Conservation (phyloP, 2,797 vertebrate genomes). For the Sitta carolinensis region DNA sequence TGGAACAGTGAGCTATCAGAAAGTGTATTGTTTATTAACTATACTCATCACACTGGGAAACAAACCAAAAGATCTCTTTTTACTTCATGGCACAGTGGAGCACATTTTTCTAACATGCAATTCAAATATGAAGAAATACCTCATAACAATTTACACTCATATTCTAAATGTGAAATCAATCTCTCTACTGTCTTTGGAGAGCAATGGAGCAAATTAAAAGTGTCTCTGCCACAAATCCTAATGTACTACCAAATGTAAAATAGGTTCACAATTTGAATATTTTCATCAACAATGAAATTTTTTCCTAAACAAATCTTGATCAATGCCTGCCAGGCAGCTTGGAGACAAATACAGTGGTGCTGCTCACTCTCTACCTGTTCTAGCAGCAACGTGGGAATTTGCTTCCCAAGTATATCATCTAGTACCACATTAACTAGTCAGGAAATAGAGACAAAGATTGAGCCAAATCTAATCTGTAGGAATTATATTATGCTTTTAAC, state of each 20-base stretch:
- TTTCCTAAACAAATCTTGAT: not conserved
- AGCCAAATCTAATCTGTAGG: not conserved
- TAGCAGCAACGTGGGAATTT: not conserved
- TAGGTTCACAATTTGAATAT: not conserved
- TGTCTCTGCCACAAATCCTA: not conserved
- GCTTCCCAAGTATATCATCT: not conserved
- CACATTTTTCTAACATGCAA: not conserved
- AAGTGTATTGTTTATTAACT: not conserved
- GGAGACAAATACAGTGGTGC: not conserved
- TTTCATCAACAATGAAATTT: not conserved
- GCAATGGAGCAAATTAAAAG: not conserved
- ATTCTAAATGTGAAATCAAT: not conserved
- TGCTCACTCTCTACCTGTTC: not conserved
- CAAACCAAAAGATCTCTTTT: not conserved
- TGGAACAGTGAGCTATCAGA: not conserved
- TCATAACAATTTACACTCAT: not conserved
- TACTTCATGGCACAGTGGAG: not conserved
- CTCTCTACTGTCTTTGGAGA: not conserved
- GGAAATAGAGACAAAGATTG: not conserved
- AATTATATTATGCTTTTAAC: not conserved
- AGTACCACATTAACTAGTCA: not conserved
- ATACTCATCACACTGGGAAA: not conserved
- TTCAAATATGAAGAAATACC: conserved; percentile 2
- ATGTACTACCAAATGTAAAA: not conserved
- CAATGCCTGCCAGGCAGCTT: not conserved